phyloP scores from a whole-genome alignment of 2,888 invertebrate genomes.

The Rhabditophanes sp. region DNA sequence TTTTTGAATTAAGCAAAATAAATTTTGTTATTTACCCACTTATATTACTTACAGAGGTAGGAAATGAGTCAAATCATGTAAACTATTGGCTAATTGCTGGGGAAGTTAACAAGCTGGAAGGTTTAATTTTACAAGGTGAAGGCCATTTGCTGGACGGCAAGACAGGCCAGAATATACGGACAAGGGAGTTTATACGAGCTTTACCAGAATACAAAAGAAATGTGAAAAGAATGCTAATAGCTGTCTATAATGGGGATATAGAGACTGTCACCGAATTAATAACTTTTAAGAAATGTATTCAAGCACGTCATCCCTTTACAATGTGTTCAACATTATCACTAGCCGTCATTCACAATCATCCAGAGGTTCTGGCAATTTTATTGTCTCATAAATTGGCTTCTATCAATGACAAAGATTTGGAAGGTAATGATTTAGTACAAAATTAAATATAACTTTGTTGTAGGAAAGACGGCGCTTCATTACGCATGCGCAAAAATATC shows the following conservation, averaged over 20 bases:
- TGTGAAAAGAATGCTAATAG: constrained; percentile 10
- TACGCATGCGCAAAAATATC: constrained; percentile 30
- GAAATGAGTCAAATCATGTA: too few relatives aligned
- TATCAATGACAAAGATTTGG: constrained; percentile 15
- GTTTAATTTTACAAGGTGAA: constrained; percentile 12
- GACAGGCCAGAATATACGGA: constrained; percentile 6
- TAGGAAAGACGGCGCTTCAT: constrained; percentile 28
- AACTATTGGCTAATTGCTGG: constrained; percentile 12
- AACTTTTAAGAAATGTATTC: constrained; percentile 13
- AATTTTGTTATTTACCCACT: too few relatives aligned
- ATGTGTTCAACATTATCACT: constrained; percentile 23
- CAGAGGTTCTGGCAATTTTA: constrained; percentile 17
- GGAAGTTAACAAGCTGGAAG: constrained; percentile 12
- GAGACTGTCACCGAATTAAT: constrained; percentile 11
- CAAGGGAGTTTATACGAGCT: constrained; percentile 8
- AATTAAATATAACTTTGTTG: constrained; percentile 10
- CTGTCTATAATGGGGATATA: constrained; percentile 11
- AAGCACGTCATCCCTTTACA: constrained; percentile 26
- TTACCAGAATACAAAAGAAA: constrained; percentile 7
- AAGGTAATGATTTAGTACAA: constrained; percentile 6
- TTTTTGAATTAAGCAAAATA: too few relatives aligned
- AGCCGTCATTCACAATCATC: constrained; percentile 23
- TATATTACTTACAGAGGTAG: too few relatives aligned
- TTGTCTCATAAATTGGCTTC: constrained; percentile 14
- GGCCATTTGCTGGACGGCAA: constrained; percentile 13